Evolutionary conservation across 2,888 invertebrate genomes (phyloP), one percentile per base, ranked within the genome.

Genomic region (Rotaria socialis): DNA sequence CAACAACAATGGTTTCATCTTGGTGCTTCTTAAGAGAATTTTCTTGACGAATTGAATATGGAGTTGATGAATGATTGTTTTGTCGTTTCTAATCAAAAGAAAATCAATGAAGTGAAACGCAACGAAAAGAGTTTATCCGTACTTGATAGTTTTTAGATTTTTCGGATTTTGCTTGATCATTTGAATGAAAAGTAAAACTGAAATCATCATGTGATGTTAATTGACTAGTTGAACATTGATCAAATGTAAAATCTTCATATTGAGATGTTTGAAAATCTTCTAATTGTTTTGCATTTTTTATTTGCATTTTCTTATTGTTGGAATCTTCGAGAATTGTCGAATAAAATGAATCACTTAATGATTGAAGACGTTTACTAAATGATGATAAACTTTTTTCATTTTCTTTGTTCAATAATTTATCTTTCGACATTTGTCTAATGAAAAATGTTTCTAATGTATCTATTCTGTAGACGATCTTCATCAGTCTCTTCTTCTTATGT

Each of bases 281-380:
- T 35, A 67, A 67, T 67, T 67, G 14, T 67, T 35, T 27, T 35
- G 35, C 11, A 27, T 67, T 35, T 60, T 60, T 60, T 14, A 60
- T 14, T 60, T 27, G 2, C 1, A 24, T 60, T 27, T 24, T 60
- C 14, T 27, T n/a, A 24, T 60, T 27, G 7, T 27, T 60, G 0
- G 60, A n/a, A 60, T 60, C n/a, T 27, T 60, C 2, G 5, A 27
- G 27, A 27, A 60, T 60, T 7, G 27, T n/a, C 11, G 60, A 60
- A 60, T 60, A 60, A 60, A 60, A 60, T 60, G 60, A 7, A 60
- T 60, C 60, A 27, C 60, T 60, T 60, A 60, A 27, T 16, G 60
- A 60, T 60, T 60, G 60, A n/a, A 60, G 60, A 60, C 60, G 60
- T 60, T 27, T 2, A 60, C 60, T 27, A 60, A 60, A 60, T 60